These are phyloP conservation scores for Tachycineta bicolor DNA, from an alignment of 2,113 vertebrate species.

Conservation along the genomic window DNA sequence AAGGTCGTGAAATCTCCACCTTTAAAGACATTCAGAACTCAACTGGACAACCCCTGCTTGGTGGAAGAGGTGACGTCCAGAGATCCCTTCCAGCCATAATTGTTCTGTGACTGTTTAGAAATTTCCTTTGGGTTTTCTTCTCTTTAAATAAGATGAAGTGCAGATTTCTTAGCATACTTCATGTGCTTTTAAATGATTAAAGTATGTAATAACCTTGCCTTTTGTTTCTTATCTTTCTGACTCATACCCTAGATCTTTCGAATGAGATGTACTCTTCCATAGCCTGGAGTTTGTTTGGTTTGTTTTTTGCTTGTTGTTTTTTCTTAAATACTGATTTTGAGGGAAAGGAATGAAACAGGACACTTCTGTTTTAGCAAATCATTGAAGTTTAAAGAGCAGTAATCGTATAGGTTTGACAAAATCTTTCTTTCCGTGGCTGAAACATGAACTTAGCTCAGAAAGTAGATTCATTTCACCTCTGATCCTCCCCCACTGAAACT, in stretches of 20 bases:
- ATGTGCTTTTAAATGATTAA: neutral
- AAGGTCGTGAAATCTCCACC: neutral
- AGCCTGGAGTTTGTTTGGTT: neutral
- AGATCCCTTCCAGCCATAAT: neutral
- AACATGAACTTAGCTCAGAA: slow-evolving; percentile 7
- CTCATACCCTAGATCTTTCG: neutral
- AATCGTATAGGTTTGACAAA: neutral
- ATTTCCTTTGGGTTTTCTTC: neutral
- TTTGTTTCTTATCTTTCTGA: neutral
- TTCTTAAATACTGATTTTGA: slow-evolving; percentile 6
- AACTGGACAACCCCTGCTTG: neutral
- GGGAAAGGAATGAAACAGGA: neutral
- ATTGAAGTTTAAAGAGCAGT: slow-evolving; percentile 27
- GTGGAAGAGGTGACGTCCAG: neutral
- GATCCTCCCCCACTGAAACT: neutral
- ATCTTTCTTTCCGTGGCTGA: neutral
- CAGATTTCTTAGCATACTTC: neutral
- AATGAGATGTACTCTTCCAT: neutral
- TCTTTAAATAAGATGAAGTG: neutral
- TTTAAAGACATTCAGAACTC: neutral
- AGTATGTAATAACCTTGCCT: neutral
- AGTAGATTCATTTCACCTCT: slow-evolving; percentile 30
- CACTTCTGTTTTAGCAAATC: neutral
- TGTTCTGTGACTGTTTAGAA: neutral
- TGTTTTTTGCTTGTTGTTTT: neutral